Evolutionary conservation across 2,113 vertebrate species (phyloP).

Genomic region (Microcebus griseorufus): DNA sequence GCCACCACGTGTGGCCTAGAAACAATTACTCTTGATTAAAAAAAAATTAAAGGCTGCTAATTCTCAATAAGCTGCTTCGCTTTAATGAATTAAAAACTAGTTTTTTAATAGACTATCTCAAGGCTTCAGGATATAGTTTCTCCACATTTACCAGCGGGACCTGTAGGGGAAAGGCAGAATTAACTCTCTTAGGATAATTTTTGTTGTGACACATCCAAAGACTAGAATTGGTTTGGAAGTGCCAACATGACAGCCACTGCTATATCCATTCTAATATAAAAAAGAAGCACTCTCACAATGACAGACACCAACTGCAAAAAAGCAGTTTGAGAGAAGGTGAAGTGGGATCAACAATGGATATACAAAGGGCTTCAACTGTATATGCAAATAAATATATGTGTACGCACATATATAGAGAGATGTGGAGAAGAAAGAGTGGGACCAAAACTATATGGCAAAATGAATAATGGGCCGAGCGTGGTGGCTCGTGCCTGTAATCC

Average conservation of each 20-base stretch:
- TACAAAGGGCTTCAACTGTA: background rate
- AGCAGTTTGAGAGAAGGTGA: background rate
- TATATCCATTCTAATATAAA: background rate
- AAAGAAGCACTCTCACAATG: background rate
- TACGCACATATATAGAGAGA: background rate
- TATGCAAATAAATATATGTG: background rate
- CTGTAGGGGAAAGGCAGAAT: background rate
- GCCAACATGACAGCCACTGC: background rate
- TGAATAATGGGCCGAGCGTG: background rate
- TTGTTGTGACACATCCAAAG: background rate
- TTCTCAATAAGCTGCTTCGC: background rate
- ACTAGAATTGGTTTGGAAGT: background rate
- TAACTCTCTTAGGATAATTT: background rate
- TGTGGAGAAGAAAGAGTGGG: background rate
- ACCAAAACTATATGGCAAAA: background rate
- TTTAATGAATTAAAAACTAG: constrained; percentile 22
- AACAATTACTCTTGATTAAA: background rate
- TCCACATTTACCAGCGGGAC: background rate
- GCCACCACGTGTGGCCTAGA: background rate
- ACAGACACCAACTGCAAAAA: background rate
- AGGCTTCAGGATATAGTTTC: background rate
- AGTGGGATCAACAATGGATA: background rate
- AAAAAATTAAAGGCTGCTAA: background rate
- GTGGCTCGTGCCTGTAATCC: no score
- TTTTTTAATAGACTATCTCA: constrained; percentile 12